phyloP scores from a whole-genome alignment of 2,797 vertebrate genomes.

The Hippopotamyrus pictus region DNA sequence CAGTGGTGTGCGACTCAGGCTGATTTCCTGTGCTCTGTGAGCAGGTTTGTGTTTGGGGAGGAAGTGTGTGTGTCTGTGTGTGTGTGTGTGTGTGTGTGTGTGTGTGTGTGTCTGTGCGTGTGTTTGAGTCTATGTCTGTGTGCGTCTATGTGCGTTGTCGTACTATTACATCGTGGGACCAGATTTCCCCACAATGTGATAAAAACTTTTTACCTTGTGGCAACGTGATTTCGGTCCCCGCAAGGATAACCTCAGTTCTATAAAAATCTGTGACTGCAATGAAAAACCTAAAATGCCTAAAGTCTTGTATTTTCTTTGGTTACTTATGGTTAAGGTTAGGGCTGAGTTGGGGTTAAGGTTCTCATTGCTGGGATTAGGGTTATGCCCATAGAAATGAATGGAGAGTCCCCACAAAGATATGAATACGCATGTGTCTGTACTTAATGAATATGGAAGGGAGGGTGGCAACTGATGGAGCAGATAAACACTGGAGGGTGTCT shows the following conservation, averaged over 20 bases:
- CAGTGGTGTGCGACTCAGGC: neutral
- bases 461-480: neutral
- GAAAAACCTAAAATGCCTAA: neutral
- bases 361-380: neutral
- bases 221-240: neutral
- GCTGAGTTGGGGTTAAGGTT: neutral
- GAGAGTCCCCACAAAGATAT: neutral
- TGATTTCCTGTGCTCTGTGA: neutral
- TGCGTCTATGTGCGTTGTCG: neutral
- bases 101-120: neutral
- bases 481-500: neutral
- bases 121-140: neutral
- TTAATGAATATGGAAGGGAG: neutral
- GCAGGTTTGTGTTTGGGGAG: neutral
- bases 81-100: neutral
- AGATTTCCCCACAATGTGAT: neutral
- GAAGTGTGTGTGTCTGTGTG: neutral
- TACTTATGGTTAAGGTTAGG: neutral
- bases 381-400: neutral
- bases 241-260: neutral
- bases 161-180: neutral
- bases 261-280: neutral
- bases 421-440: neutral
- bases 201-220: neutral
- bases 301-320: neutral